Conservation (phyloP, 2,797 vertebrate species). For the Picus viridis region DNA sequence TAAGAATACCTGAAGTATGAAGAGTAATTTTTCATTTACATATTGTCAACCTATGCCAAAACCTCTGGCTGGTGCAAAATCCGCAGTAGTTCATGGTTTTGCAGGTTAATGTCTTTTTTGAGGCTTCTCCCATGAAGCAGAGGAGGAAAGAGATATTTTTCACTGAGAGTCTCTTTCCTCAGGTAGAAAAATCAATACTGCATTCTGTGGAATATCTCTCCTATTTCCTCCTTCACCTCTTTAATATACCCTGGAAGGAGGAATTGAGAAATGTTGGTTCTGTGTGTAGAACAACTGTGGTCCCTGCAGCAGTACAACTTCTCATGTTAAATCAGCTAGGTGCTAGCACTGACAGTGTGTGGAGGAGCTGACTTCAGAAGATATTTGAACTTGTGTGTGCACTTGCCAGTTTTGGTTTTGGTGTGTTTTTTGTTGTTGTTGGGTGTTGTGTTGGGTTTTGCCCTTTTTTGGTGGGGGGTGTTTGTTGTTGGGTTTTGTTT, state of each 20-base stretch:
- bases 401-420: not conserved
- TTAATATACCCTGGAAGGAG: constrained; percentile 57
- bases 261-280: constrained; percentile 82
- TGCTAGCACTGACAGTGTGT: constrained; percentile 54
- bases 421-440: too few species aligned
- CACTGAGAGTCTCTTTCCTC: constrained; percentile 86
- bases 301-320: constrained; percentile 75
- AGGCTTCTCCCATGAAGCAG: constrained; percentile 77
- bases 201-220: constrained; percentile 70
- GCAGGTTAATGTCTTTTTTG: constrained; percentile 67
- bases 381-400: not conserved
- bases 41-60: not conserved
- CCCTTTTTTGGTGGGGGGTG: not conserved
- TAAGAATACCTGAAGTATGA: not conserved
- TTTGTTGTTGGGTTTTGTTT: too few species aligned
- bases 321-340: constrained; percentile 72
- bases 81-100: constrained; percentile 49
- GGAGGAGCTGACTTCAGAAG: constrained; percentile 66
- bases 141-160: constrained; percentile 89
- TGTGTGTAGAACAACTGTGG: constrained; percentile 82
- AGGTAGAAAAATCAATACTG: constrained; percentile 82
- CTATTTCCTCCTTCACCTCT: not conserved
- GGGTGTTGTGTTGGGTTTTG: too few species aligned
- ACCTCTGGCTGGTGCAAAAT: not conserved
- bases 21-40: not conserved